Conservation (phyloP, 2,797 vertebrate genomes). For the Emys orbicularis region DNA sequence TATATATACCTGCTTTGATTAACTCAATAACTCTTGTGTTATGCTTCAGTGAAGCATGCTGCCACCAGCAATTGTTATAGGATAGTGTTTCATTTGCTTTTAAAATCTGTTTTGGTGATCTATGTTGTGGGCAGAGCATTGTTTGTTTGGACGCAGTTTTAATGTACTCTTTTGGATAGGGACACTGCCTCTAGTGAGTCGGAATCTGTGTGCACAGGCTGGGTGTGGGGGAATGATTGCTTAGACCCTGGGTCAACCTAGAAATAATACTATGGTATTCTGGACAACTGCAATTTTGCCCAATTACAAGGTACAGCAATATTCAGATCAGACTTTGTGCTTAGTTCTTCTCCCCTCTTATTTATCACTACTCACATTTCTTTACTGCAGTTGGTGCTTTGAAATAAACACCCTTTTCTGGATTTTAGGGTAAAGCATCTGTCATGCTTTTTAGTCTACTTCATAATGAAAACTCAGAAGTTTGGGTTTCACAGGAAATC, state of each 20-base stretch:
- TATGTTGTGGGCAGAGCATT: not conserved
- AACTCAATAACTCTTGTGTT: not conserved
- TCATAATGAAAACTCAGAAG: constrained; percentile 29
- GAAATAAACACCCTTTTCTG: not conserved
- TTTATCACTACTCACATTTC: not conserved
- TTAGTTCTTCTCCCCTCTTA: not conserved
- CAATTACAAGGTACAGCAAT: rapidly evolving
- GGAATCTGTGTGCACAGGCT: not conserved
- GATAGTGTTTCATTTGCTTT: not conserved
- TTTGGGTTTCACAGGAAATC: constrained; percentile 15
- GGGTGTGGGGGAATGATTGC: rapidly evolving
- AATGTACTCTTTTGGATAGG: rapidly evolving
- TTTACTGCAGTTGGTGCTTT: rapidly evolving
- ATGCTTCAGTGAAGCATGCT: rapidly evolving
- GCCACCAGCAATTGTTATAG: rapidly evolving
- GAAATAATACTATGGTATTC: rapidly evolving
- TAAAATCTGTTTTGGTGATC: rapidly evolving
- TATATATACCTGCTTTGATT: not conserved
- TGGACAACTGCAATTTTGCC: rapidly evolving
- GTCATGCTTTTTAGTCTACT: constrained; percentile 12
- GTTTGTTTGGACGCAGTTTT: not conserved
- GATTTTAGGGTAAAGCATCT: not conserved
- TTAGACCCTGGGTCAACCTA: rapidly evolving
- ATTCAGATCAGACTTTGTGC: rapidly evolving
- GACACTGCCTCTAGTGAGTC: not conserved